These are phyloP conservation scores for Lordiphosa collinella DNA, from an alignment of 1,140 invertebrate genomes.

Conservation along the genomic window DNA sequence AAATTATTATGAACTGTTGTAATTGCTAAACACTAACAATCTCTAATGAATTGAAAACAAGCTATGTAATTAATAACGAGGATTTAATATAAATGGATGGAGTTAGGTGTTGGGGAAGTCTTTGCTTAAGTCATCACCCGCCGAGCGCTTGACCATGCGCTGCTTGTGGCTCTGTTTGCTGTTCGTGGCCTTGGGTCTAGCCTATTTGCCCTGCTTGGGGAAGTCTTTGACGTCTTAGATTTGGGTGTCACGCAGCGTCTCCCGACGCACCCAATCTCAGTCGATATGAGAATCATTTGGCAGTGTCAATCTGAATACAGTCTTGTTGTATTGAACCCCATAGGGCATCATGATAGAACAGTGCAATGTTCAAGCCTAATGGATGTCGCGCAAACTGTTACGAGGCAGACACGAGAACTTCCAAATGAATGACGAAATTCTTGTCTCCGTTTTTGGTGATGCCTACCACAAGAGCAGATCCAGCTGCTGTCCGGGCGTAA, in stretches of 20 bases:
- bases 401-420: slow-evolving; percentile 97
- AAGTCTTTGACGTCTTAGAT: slow-evolving; percentile 79
- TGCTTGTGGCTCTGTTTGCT: slow-evolving; percentile 85
- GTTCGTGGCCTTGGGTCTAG: slow-evolving; percentile 80
- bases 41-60: slow-evolving; percentile 53
- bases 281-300: slow-evolving; percentile 96
- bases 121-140: slow-evolving; percentile 82
- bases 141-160: slow-evolving; percentile 86
- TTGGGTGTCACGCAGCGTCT: slow-evolving; percentile 86
- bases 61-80: slow-evolving; percentile 39
- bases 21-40: slow-evolving; percentile 60
- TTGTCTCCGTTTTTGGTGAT: slow-evolving; percentile 96
- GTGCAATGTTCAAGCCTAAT: slow-evolving; percentile 95
- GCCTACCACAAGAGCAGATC: slow-evolving; percentile 89
- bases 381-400: slow-evolving; percentile 97
- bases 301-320: slow-evolving; percentile 94
- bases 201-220: slow-evolving; percentile 79
- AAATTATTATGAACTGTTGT: too few species aligned
- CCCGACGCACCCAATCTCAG: slow-evolving; percentile 98
- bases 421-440: slow-evolving; percentile 96
- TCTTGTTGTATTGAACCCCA: slow-evolving; percentile 87
- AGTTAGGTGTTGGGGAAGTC: slow-evolving; percentile 24
- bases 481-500: slow-evolving; percentile 70
- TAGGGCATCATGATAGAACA: slow-evolving; percentile 94
- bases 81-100: slow-evolving; percentile 7